Evolutionary conservation across 2,888 invertebrate species (phyloP).

Genomic region (Drosophila maculinotata): DNA sequence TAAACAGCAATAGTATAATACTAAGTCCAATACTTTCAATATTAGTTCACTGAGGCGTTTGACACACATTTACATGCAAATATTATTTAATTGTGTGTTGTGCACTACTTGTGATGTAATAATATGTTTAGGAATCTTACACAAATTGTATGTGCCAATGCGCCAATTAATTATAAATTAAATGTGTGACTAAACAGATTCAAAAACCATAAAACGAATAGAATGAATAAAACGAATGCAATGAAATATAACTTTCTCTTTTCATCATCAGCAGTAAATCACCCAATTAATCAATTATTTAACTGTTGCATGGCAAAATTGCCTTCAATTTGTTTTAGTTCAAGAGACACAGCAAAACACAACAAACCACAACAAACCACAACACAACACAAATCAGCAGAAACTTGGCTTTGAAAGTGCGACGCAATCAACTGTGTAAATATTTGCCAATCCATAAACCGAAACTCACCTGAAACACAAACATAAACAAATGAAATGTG

Average conservation of each 20-base stretch:
- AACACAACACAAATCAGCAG: slow-evolving; percentile 9
- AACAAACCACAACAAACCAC: slow-evolving; percentile 5
- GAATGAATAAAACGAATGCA: not conserved
- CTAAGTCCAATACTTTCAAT: not conserved
- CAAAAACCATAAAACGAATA: not conserved
- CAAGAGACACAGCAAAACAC: slow-evolving; percentile 14
- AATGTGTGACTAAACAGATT: not conserved
- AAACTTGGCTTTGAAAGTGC: slow-evolving; percentile 38
- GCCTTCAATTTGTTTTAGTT: slow-evolving; percentile 31
- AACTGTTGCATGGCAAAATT: slow-evolving; percentile 28
- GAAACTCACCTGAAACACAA: slow-evolving; percentile 86
- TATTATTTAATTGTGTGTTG: not conserved
- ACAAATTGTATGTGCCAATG: not conserved
- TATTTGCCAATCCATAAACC: slow-evolving; percentile 55
- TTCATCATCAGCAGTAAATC: slow-evolving; percentile 15
- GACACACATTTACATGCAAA: not conserved
- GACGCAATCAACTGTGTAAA: slow-evolving; percentile 68
- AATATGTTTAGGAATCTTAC: not conserved
- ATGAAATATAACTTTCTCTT: slow-evolving; percentile 31
- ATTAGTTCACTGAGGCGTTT: not conserved
- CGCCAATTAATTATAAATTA: not conserved
- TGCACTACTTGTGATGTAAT: not conserved
- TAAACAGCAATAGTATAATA: too few species aligned
- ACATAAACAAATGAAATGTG: slow-evolving; percentile 88
- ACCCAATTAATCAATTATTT: slow-evolving; percentile 30